Base-by-base conservation (phyloP, 2,797 vertebrate genomes). In the Xerus rutilus region DNA sequence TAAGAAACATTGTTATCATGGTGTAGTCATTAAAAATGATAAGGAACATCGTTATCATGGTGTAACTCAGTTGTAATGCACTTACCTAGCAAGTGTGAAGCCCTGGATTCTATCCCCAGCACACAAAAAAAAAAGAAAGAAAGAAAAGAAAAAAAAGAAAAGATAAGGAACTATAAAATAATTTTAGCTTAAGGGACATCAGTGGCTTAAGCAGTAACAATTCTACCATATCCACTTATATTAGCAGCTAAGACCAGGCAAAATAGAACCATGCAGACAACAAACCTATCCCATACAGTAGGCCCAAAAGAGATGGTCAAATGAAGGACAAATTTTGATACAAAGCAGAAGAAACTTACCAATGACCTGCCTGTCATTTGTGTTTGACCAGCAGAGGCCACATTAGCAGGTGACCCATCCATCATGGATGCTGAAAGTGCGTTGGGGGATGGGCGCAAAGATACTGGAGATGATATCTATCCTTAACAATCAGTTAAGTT, bases 321-420 rank as follows among this genome's bases (percentile, higher is more conserved):
- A 62, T 39, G n/a, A 62, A 81, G 43, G 47, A 59, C n/a, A 78
- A n/a, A 54, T 39, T 95, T 59, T 23, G 73, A 49, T 91, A 76
- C 67, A 85, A 73, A 93, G 12, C n/a, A 89, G 43, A 86, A 92
- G 86, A 65, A 85, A 69, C 47, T 93, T 64, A n/a, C 4, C 77
- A 84, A 0, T 89, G 76, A 43, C 23, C 28, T 72, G 47, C 15
- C 43, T 82, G 28, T 18, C 54, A 30, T 64, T 94, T 73, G 62
- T 88, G 35, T 23, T 70, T 91, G 57, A 70, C 78, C 87, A 73
- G 7, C 18, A 45, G 59, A 69, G 64, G 9, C 45, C 64, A 47
- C 30, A 59, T 35, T 64, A 64, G 72, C 81, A 90, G 39, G 12
- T 45, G 81, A 77, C 52, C 35, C 43, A 47, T 76, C 54, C 59